Evolutionary conservation across 2,888 invertebrate species (phyloP), one percentile per base, ranked within the genome.

Genomic region (Drosophila rubida): DNA sequence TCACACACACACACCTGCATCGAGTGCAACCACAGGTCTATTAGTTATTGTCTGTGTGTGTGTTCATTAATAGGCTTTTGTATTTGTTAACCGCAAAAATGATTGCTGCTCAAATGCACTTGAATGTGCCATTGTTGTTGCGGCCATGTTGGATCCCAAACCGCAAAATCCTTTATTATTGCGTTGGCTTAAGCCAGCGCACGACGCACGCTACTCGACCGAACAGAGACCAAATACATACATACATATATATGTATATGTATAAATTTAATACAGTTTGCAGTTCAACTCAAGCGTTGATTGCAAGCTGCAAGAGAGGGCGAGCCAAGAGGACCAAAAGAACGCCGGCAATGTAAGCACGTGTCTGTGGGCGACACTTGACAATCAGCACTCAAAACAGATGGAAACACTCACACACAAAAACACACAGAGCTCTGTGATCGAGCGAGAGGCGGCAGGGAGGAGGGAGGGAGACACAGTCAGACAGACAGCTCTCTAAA

Each of bases 31-130:
- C 77, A 63, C 70, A 77, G 37, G 41, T 63, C 62, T 73, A 63
- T 72, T 76, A 72, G 65, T 66, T 76, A 61, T 59, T 57, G 62
- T 74, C 30, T 19, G 19, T 49, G 46, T 54, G 65, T 65, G 54
- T 69, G 80, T 82, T 82, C 82, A 82, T 83, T 83, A 85, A 83
- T 86, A 79, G 78, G 84, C 84, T 79, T 86, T 81, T 89, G 89
- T 88, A 75, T 84, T 82, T 87, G 80, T 81, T 78, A 79, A 85
- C 87, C 87, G 60, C 86, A 84, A 87, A 87, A 89, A 89, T 87
- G 81, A 89, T 89, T 89, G 87, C 80, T 75, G 85, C 82, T 87
- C 75, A 87, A 87, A 87, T 89, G 87, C 87, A 87, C 78, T 84
- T 76, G 75, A 88, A 87, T 87, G 74, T 48, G 69, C 59, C 75